Conservation (phyloP, 1,140 invertebrate species). For the Lepidurus apus region DNA sequence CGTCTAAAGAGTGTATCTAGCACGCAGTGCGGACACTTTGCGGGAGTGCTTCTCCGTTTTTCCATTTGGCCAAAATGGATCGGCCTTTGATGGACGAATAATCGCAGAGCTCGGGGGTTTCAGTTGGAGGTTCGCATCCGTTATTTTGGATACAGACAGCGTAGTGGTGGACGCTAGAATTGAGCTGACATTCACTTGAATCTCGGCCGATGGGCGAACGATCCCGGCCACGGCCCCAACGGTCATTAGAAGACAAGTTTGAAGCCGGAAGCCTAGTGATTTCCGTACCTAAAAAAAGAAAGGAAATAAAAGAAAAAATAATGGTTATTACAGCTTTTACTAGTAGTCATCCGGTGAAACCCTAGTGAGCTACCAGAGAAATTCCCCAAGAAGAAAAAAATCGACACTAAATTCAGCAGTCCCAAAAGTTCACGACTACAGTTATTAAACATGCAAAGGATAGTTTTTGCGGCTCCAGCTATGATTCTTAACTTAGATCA, state of each 20-base stretch:
- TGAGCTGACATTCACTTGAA: slow-evolving; percentile 4
- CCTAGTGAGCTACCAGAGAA: too few relatives aligned
- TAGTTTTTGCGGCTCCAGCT: too few relatives aligned
- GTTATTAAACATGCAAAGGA: too few relatives aligned
- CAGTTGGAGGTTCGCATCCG: not conserved
- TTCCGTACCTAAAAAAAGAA: slow-evolving; percentile 2
- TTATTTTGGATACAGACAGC: slow-evolving; percentile 2
- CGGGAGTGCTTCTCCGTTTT: slow-evolving; percentile 2
- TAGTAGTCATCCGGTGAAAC: not conserved
- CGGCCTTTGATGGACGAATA: slow-evolving; percentile 17
- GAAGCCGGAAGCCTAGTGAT: not conserved
- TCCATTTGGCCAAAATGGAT: slow-evolving; percentile 21
- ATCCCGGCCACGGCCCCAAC: slow-evolving; percentile 1
- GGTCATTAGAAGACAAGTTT: slow-evolving; percentile 14
- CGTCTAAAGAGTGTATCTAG: not conserved
- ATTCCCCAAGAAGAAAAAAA: too few relatives aligned
- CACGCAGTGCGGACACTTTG: slow-evolving; percentile 9
- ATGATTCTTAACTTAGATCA: not conserved
- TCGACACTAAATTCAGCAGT: too few relatives aligned
- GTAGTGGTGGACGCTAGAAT: slow-evolving; percentile 10
- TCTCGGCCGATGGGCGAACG: not conserved
- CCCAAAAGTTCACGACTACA: too few relatives aligned
- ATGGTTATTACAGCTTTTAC: not conserved
- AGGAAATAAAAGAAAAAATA: not conserved
- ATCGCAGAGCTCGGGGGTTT: not conserved